Evolutionary conservation across 2,113 vertebrate genomes (phyloP).

Genomic region (Sturnus vulgaris): DNA sequence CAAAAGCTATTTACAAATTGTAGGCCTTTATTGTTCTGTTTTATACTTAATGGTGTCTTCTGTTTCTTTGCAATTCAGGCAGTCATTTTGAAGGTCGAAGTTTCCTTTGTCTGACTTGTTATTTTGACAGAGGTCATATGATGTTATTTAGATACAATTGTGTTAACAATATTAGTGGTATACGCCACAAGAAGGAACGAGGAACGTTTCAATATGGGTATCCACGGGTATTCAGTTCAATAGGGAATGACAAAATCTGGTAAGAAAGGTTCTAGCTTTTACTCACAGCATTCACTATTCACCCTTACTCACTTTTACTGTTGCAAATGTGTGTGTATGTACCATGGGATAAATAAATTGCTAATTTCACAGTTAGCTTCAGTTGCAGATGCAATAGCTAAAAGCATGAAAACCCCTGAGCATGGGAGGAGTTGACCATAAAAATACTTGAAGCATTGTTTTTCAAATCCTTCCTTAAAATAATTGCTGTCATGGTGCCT

Average conservation of each 20-base stretch:
- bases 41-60: not conserved
- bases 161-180: not conserved
- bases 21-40: not conserved
- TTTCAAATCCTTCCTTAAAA: slow-evolving; percentile 22
- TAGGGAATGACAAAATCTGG: not conserved
- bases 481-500: slow-evolving; percentile 24
- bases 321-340: not conserved
- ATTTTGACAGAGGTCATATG: not conserved
- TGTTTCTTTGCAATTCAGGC: not conserved
- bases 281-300: not conserved
- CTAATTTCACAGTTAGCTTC: slow-evolving; percentile 43
- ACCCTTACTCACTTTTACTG: not conserved
- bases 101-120: not conserved
- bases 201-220: not conserved
- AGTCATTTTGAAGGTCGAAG: not conserved
- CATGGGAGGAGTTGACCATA: slow-evolving; percentile 19
- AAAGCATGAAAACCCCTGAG: slow-evolving; percentile 36
- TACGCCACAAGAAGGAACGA: not conserved
- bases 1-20: not conserved
- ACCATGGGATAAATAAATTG: slow-evolving; percentile 41
- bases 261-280: not conserved
- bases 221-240: not conserved
- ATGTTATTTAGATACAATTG: not conserved
- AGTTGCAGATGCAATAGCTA: slow-evolving; percentile 15
- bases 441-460: slow-evolving; percentile 27